Base-by-base conservation (phyloP, 2,797 vertebrate genomes). In the Chlorospingus flavigularis region DNA sequence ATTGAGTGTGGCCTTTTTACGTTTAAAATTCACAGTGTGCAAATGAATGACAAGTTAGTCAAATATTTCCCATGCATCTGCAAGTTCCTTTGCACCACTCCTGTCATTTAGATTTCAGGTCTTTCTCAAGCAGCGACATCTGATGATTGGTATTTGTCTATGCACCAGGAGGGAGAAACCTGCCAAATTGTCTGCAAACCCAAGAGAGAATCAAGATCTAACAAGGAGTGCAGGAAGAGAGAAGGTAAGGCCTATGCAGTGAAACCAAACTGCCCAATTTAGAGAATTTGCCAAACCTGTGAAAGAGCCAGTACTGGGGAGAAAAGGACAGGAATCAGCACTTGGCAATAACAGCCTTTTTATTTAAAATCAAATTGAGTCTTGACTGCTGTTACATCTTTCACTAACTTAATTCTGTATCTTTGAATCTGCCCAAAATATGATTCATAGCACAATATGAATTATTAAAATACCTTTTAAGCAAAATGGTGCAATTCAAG, bases 391-490 rank as follows among this genome's bases (percentile, higher is more conserved):
- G 43, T 73, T 55, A 85, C 37, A 62, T 85, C 78, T 92, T 71
- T 48, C 42, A 60, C 48, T 86, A 58, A 80, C 35, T 76, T 79
- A 71, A 65, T 31, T 39, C 24, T 43, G 21, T 35, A 61, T 68
- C 66, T 94, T 62, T 79, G 30, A 82, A 72, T 84, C 73, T 82
- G 35, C 61, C 80, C 42, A 83, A 89, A 82, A 72, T 37, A 83
- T 61, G 68, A 90, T 67, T 89, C 65, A 91, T 57, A 67, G 35
- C 45, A 45, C 31, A 67, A 11, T 9, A 77, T 54, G 39, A 87
- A 87, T 85, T 88, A 92, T n/a, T 88, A 82, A 94, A 85, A 74
- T 47, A 76, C 16, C 31, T 74, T 79, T 76, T 74, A 72, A 75
- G 68, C 24, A 16, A 87, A 95, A 84, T 26, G 48, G 71, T 50